phyloP scores from a whole-genome alignment of 2,888 invertebrate species.

The Sphecodes monilicornis region DNA sequence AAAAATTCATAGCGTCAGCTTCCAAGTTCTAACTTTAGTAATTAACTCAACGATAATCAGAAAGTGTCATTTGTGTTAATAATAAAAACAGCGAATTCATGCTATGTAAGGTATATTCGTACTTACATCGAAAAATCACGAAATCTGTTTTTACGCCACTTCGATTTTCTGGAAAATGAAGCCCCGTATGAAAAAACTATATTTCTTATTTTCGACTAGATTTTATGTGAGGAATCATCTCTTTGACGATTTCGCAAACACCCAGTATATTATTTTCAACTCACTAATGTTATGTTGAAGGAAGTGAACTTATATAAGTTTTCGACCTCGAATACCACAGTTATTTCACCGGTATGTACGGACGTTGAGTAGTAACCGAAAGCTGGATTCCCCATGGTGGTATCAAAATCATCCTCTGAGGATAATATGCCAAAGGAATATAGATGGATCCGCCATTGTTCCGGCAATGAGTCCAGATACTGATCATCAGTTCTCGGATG shows the following conservation, averaged over 20 bases:
- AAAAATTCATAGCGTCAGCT: not conserved
- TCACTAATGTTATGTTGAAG: too few species aligned
- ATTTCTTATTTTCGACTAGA: too few species aligned
- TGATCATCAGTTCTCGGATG: not conserved
- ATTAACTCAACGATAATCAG: not conserved
- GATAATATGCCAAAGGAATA: slow-evolving; percentile 51
- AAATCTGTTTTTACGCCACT: too few species aligned
- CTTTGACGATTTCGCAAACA: too few species aligned
- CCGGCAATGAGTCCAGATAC: not conserved
- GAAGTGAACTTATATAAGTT: not conserved
- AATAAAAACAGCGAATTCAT: not conserved
- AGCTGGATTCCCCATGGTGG: slow-evolving; percentile 21
- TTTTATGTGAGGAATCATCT: too few species aligned
- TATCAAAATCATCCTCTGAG: slow-evolving; percentile 28
- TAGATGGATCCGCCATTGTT: slow-evolving; percentile 25
- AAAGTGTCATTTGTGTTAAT: too few species aligned
- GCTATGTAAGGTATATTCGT: too few species aligned
- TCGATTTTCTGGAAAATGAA: too few species aligned
- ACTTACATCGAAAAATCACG: too few species aligned
- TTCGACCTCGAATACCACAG: not conserved
- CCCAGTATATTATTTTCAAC: too few species aligned
- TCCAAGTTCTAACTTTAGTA: not conserved
- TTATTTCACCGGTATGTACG: not conserved
- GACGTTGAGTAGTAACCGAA: not conserved
- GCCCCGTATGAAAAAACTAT: too few species aligned